Percentiles rank a stretch among this genome's conserved stretches.
Evolutionary conservation across 1,140 invertebrate genomes (phyloP).

Genomic region (Diorhabda sublineata): DNA sequence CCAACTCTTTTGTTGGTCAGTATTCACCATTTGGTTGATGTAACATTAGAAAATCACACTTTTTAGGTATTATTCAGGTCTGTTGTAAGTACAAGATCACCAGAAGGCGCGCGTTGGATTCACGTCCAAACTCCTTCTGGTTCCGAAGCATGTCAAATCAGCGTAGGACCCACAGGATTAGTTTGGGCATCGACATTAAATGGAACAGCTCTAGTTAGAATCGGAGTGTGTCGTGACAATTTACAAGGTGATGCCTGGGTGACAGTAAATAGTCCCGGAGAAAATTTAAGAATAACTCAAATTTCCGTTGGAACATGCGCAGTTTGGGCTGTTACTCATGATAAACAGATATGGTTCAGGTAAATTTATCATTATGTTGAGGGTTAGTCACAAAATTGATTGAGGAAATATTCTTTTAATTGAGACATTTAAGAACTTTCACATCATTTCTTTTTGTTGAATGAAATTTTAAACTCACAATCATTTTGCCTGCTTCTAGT

Average conservation of each 20-base stretch:
- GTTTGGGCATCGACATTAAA: conserved; percentile 81
- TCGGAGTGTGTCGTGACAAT: conserved; percentile 49
- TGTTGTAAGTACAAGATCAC: conserved; percentile 71
- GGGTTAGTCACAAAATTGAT: no score
- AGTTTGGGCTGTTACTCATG: conserved; percentile 82
- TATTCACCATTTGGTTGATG: no score
- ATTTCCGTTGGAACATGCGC: conserved; percentile 79
- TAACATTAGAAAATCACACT: not conserved
- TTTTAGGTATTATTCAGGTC: conserved; percentile 75
- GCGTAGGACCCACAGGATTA: conserved; percentile 75
- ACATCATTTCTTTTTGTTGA: no score
- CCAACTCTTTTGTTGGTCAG: no score
- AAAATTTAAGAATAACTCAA: conserved; percentile 65
- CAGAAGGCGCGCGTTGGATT: conserved; percentile 81
- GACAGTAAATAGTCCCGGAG: conserved; percentile 70
- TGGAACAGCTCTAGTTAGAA: conserved; percentile 74
- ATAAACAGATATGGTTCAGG: conserved; percentile 84
- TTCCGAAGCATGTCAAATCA: conserved; percentile 78
- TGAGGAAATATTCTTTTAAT: no score
- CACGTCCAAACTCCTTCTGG: conserved; percentile 68
- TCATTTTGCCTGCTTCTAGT: no score
- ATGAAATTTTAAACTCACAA: no score
- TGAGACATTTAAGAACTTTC: no score
- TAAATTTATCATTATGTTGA: conserved; percentile 45
- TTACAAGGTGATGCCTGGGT: conserved; percentile 69